Evolutionary conservation across 2,113 vertebrate genomes (phyloP).

Genomic region (Oryzias curvinotus): DNA sequence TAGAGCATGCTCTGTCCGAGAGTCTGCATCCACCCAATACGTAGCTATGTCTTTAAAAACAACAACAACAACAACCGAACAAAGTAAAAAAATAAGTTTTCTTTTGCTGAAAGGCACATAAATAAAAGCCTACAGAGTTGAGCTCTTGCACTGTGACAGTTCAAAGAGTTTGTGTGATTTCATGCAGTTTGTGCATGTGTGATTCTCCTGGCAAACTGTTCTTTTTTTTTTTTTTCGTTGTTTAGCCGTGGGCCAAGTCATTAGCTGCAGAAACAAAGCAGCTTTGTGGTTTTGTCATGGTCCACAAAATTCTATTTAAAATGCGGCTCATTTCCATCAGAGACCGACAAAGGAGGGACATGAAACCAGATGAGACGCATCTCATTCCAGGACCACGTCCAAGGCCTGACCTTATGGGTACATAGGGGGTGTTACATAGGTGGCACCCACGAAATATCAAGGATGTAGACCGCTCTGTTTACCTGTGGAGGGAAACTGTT

Average conservation of each 20-base stretch:
- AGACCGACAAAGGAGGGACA: constrained; percentile 30
- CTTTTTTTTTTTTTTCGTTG: constrained; percentile 32
- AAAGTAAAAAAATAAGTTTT: constrained; percentile 14
- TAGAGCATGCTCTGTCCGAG: neutral
- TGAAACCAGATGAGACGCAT: constrained; percentile 12
- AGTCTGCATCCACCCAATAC: constrained; percentile 2
- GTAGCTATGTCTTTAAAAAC: constrained; percentile 11
- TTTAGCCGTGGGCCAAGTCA: constrained; percentile 54
- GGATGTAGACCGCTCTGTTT: too few relatives aligned
- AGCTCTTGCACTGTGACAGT: constrained; percentile 15
- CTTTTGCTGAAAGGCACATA: constrained; percentile 28
- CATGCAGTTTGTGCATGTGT: constrained; percentile 46
- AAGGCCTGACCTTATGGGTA: too few relatives aligned
- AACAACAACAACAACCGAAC: neutral
- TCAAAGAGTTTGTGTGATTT: constrained; percentile 44
- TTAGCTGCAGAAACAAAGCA: constrained; percentile 65
- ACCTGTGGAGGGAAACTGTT: too few relatives aligned
- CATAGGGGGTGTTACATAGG: too few relatives aligned
- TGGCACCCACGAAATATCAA: too few relatives aligned
- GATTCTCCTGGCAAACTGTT: constrained; percentile 43
- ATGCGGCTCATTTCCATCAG: constrained; percentile 48
- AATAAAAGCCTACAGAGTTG: constrained; percentile 8
- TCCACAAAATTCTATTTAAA: constrained; percentile 66
- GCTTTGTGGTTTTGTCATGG: constrained; percentile 70
- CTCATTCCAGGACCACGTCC: too few relatives aligned